phyloP scores from a whole-genome alignment of 2,888 invertebrate genomes.

The Drosophila falleni region DNA sequence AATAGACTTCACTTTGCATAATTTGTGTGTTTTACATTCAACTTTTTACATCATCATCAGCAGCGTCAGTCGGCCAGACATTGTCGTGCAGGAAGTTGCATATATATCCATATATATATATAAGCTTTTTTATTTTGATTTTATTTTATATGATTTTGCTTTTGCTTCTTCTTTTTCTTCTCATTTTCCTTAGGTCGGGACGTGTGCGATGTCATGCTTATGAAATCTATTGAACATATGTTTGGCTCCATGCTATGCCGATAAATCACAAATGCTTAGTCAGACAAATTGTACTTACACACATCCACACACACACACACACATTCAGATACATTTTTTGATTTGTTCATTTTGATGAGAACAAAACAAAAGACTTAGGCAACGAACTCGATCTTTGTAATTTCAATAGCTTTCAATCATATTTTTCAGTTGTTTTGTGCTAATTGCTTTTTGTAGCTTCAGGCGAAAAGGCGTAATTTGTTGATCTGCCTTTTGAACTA shows the following conservation, averaged over 20 bases:
- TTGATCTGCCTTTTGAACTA: slow-evolving; percentile 11
- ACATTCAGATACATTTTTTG: not conserved
- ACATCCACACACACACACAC: slow-evolving; percentile 8
- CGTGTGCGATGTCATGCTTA: slow-evolving; percentile 71
- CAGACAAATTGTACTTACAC: slow-evolving; percentile 46
- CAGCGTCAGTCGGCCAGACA: slow-evolving; percentile 36
- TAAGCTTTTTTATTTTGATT: slow-evolving; percentile 47
- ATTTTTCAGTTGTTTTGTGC: slow-evolving; percentile 14
- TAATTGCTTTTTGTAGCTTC: slow-evolving; percentile 22
- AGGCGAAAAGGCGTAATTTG: slow-evolving; percentile 1
- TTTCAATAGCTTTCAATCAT: slow-evolving; percentile 32
- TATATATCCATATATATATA: slow-evolving; percentile 48
- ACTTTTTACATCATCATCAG: slow-evolving; percentile 63
- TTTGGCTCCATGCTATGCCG: slow-evolving; percentile 37
- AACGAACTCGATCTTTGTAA: slow-evolving; percentile 57
- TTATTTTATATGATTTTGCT: slow-evolving; percentile 39
- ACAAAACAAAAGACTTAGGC: slow-evolving; percentile 74
- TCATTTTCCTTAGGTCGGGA: slow-evolving; percentile 26
- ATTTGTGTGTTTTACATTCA: slow-evolving; percentile 70
- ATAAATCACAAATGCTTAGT: slow-evolving; percentile 76
- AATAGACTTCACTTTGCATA: slow-evolving; percentile 67
- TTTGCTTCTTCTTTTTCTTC: slow-evolving; percentile 11
- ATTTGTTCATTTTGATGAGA: slow-evolving; percentile 49
- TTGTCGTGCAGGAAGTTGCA: slow-evolving; percentile 77
- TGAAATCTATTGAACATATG: slow-evolving; percentile 78